Conservation (phyloP, 2,113 vertebrate genomes). For the Conger conger region DNA sequence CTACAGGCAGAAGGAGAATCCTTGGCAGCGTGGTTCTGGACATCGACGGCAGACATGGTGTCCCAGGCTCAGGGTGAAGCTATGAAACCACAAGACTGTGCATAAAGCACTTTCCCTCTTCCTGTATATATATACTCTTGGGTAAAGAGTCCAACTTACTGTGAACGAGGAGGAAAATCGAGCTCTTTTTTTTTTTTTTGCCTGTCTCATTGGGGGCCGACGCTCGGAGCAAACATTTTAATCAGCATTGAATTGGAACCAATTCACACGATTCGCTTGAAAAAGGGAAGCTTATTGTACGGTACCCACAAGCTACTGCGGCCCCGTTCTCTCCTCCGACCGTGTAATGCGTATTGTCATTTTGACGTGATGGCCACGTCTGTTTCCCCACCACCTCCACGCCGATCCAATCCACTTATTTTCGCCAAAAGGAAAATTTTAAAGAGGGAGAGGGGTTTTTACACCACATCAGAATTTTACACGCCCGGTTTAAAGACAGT, state of each 20-base stretch:
- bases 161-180: constrained; percentile 37
- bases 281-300: constrained; percentile 55
- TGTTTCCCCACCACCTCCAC: constrained; percentile 72
- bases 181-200: constrained; percentile 5
- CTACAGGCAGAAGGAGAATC: constrained; percentile 48
- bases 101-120: constrained; percentile 43
- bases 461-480: constrained; percentile 53
- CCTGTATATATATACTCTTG: constrained; percentile 44
- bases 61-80: constrained; percentile 25
- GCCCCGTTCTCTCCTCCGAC: constrained; percentile 66
- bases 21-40: constrained; percentile 43
- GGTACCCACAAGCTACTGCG: constrained; percentile 51
- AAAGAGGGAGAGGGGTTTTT: constrained; percentile 49
- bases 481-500: constrained; percentile 64
- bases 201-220: constrained; percentile 25
- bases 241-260: constrained; percentile 58
- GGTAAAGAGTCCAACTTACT: constrained; percentile 48
- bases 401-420: constrained; percentile 72
- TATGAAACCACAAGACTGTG: constrained; percentile 34
- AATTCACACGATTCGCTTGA: constrained; percentile 61
- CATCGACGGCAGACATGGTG: constrained; percentile 55
- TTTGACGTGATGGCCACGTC: constrained; percentile 74
- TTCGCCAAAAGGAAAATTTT: constrained; percentile 53
- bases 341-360: constrained; percentile 74
- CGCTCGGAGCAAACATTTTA: constrained; percentile 51